Base-by-base conservation (phyloP, 2,113 vertebrate genomes). In the Origma solitaria region DNA sequence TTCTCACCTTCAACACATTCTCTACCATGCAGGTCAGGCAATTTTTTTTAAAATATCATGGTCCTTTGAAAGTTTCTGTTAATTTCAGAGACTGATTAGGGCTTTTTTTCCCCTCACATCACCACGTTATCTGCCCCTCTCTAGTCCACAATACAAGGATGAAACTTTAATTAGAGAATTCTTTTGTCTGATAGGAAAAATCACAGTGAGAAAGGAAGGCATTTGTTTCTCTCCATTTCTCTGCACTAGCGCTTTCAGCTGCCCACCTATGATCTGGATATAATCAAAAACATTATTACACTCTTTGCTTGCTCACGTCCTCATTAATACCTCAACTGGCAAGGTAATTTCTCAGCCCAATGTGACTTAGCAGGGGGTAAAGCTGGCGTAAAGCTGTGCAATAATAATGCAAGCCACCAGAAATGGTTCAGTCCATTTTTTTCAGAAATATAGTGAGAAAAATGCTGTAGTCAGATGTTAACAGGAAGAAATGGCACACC, bases 311-410 rank as follows among this genome's bases (percentile, higher is more conserved):
- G 82, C 88, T 96, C 96, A 88, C 65, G 19, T 94, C 90, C 83
- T 92, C 72, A 88, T 92, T 97, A 96, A 95, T 88, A 94, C 64
- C 44, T 92, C 71, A 73, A 53, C 81, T 62, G 57, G 75, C 68
- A 94, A 94, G 82, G 92, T 93, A 93, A 96, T 96, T 96, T 95
- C 86, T 94, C 90, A 95, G 89, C 50, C 76, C 91, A 94, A 37
- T 7, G 22, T 76, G 70, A 77, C 82, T 87, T 49, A 69, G 88
- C 28, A 72, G 81, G 81, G 22, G 37, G 77, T 77, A 86, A 86
- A 83, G 30, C 62, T 80, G 58, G 42, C 0, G 0, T 38, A 81
- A 75, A 72, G 40, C 54, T 17, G 15, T 11, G 23, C 1, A 7
- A 71, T 81, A 56, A 60, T 60, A 92, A 37, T 1, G 1, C 3